Conservation (phyloP, 2,113 vertebrate genomes). For the Phylloscopus trochilus region DNA sequence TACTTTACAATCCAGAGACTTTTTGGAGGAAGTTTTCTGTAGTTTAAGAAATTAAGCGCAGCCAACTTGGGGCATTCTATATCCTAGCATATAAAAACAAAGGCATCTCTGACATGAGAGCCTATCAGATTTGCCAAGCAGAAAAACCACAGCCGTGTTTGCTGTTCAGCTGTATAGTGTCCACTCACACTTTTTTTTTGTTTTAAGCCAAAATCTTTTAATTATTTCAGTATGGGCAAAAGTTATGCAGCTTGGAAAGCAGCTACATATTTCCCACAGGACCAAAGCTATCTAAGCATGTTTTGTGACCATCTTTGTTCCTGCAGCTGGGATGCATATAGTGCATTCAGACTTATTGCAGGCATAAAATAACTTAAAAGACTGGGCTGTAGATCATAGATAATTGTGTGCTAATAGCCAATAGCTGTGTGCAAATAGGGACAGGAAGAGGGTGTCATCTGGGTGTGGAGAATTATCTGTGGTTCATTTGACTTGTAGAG, state of each 20-base stretch:
- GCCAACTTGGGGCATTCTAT: neutral
- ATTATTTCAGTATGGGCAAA: slow-evolving; percentile 19
- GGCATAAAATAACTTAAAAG: neutral
- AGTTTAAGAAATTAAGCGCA: neutral
- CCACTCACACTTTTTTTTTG: neutral
- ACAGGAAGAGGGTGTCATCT: neutral
- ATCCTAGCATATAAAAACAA: neutral
- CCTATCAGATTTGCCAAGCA: neutral
- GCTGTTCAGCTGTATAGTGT: neutral
- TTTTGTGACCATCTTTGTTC: neutral
- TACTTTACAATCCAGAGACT: neutral
- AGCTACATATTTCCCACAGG: neutral
- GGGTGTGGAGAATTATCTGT: neutral
- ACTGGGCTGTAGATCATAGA: neutral
- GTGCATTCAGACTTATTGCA: neutral
- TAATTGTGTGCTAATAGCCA: neutral
- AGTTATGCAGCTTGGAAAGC: neutral
- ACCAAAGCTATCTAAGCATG: neutral
- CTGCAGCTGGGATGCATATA: neutral
- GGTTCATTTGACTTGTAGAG: neutral
- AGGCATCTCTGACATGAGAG: neutral
- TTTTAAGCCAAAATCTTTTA: neutral
- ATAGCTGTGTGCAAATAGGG: neutral
- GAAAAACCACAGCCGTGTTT: neutral
- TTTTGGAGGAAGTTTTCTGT: neutral